Evolutionary conservation across 2,888 invertebrate species (phyloP).

Genomic region (Sabellastarte sp.): DNA sequence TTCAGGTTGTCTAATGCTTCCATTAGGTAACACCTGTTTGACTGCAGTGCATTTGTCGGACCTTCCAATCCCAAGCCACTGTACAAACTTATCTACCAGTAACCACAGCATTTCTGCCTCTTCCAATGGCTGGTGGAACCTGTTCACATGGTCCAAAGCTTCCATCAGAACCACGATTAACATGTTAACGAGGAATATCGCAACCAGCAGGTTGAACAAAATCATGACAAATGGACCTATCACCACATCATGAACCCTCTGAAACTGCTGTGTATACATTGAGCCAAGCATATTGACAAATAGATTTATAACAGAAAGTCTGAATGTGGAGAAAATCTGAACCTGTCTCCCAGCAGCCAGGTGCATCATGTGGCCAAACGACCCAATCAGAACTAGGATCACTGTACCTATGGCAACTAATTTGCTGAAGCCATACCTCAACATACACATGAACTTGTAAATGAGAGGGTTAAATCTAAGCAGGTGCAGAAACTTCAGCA

Average conservation of each 20-base stretch:
- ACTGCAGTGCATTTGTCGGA: too few species aligned
- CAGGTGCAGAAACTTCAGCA: constrained; percentile 10
- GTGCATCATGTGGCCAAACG: not conserved
- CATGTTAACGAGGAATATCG: not conserved
- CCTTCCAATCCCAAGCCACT: constrained; percentile 9
- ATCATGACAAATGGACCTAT: not conserved
- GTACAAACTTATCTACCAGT: constrained; percentile 5
- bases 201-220: not conserved
- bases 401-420: not conserved
- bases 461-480: constrained; percentile 10
- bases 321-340: constrained; percentile 1
- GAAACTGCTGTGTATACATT: not conserved
- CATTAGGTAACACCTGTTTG: too few species aligned
- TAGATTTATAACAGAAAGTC: not conserved
- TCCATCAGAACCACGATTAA: not conserved
- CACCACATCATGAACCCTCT: not conserved
- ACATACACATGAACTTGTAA: constrained; percentile 1
- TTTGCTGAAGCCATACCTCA: not conserved
- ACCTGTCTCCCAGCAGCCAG: not conserved
- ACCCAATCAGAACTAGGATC: not conserved
- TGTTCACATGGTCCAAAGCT: not conserved
- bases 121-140: not conserved
- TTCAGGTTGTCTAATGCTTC: too few species aligned
- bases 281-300: not conserved
- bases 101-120: constrained; percentile 9